Evolutionary conservation across 2,888 invertebrate genomes (phyloP), one percentile per base, ranked within the genome.

Genomic region (Hydroisotoma schaefferi): DNA sequence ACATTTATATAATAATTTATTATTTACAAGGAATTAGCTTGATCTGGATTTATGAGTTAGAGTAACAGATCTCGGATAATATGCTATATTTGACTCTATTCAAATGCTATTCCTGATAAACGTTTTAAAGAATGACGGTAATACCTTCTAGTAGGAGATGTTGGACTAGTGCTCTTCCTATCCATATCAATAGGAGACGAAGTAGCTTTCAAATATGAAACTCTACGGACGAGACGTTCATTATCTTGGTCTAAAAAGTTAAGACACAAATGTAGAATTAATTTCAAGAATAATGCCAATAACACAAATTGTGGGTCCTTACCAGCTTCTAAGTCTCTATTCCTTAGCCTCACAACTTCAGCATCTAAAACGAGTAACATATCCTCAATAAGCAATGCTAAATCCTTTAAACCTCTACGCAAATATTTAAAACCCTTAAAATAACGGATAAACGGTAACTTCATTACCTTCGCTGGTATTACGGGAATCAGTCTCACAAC

Each of bases 131-230:
- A n/a, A n/a, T n/a, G n/a, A n/a, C n/a, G n/a, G n/a, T n/a, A n/a
- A n/a, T 65, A 72, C 72, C 72, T 72, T 64, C 69, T 71, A 40
- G 69, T 65, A 38, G 72, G 72, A 28, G 71, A 67, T 44, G 71
- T 70, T 59, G 72, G 72, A 62, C 72, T 72, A 48, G 68, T 54
- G 37, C 65, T 67, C 47, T 71, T 69, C 25, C 65, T 62, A 28
- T 71, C 73, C 71, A 71, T 73, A 44, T 71, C 71, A 44, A 73
- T 71, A 18, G 73, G 73, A 26, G 70, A 68, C 27, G 69, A 90
- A 10, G 94, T 94, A 44, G 94, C 94, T 79, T 91, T 91, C 70
- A 94, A 81, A 79, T 95, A 95, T n/a, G 94, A 94, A 70, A 92
- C 90, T 73, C 94, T 82, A 72, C 94, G 84, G 79, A 88, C 89